Base-by-base conservation (phyloP, 2,888 invertebrate species). In the Pollenia griseotomentosa region DNA sequence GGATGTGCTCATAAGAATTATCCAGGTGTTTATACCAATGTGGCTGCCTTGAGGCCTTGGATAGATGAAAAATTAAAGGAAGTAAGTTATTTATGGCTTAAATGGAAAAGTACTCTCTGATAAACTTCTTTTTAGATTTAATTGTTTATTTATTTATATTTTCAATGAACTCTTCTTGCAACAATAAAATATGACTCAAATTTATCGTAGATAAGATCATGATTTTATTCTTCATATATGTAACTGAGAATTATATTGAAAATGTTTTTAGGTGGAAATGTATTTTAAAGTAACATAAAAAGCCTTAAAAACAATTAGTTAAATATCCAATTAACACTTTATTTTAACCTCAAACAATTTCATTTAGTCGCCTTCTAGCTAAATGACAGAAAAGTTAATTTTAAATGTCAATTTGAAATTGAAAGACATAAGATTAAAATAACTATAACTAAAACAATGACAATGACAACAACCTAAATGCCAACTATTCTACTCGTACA, bases 1-100 rank as follows among this genome's bases (percentile, higher is more conserved):
- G 92, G 92, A 68, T 92, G 92, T 63, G 92, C 91, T 2, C 89
- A 91, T 63, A 86, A 66, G 9, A 88, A 86, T n/a, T 92, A 89
- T 89, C 92, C 92, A 9, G 92, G 92, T 33, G 92, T 92, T 10
- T 92, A 92, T 66, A 88, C 90, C 2, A 90, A 86, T 63, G 91
- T 92, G 55, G 87, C 88, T 0, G 86, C 89, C 16, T 90, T 92
- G 44, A 88, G 91, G 10, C 85, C 86, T 23, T 92, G 92, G 92
- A 91, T 92, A 85, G 88, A 91, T 71, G 78, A 11, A 63, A 87
- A 86, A 65, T 7, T 89, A 53, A 80, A 23, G 2, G n/a, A 78
- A 53, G 44, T 83, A 55, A 40, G n/a, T 51, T 77, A 61, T 66
- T 71, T 68, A 48, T 85, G 16, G n/a, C 7, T 6, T 6, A 61